Evolutionary conservation across 2,113 vertebrate genomes (phyloP).

Genomic region (Archilochus colubris): DNA sequence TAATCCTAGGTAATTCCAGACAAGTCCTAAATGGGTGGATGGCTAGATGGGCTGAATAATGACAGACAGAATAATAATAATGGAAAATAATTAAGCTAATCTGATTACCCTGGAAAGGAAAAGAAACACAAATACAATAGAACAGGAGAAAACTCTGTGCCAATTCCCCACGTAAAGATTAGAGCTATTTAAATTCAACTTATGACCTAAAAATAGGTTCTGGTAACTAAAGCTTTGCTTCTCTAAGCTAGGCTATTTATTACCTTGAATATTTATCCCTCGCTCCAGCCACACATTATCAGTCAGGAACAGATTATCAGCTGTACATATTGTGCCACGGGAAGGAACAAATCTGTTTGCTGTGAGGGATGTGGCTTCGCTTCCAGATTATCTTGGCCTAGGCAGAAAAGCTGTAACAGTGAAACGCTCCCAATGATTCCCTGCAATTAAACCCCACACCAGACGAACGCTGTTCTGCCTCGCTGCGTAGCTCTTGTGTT

Average conservation of each 20-base stretch:
- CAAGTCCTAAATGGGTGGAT: neutral
- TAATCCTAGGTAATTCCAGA: constrained; percentile 59
- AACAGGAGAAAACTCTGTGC: neutral
- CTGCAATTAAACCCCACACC: rapidly evolving
- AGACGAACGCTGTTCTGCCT: rapidly evolving
- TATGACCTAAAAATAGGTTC: neutral
- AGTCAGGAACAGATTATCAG: no score
- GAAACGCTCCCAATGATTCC: rapidly evolving
- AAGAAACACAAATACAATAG: constrained; percentile 21
- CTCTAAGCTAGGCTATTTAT: neutral
- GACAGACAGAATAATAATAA: neutral
- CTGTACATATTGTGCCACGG: rapidly evolving
- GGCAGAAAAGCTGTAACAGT: neutral
- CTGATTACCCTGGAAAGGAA: neutral
- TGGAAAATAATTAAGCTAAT: constrained; percentile 9
- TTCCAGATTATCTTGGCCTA: rapidly evolving
- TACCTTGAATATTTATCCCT: neutral
- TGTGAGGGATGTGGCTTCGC: rapidly evolving
- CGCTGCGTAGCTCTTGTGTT: rapidly evolving
- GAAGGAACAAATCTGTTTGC: neutral
- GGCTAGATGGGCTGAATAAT: neutral
- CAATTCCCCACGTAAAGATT: neutral
- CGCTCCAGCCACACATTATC: neutral
- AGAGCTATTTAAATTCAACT: neutral
- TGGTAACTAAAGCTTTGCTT: neutral